Evolutionary conservation across 2,113 vertebrate genomes (phyloP), one percentile per base, ranked within the genome.

Genomic region (Stigmatopora nigra): DNA sequence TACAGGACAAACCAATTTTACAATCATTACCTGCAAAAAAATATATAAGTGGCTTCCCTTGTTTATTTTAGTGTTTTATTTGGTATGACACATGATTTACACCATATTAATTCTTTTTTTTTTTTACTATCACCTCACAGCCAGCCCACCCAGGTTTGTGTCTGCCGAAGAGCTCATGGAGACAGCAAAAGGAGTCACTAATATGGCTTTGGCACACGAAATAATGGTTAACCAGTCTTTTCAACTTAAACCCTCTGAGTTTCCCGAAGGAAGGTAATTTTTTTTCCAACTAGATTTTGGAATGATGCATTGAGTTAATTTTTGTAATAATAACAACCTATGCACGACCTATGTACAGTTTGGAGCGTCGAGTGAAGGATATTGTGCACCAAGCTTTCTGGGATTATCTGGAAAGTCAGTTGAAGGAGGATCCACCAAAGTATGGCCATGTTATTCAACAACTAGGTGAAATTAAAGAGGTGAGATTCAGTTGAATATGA

Each of bases 341-440:
- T 8, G 0, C 13, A 61, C 47, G 75, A 11, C 13, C 10, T 16
- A 13, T 61, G 9, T 55, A 14, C 87, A 98, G 97, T 85, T 91
- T 98, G 80, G 91, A 95, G 87, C 96, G 90, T 81, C 90, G 75
- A 80, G 92, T 99, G 15, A 94, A 94, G 77, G 96, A 98, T 45
- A 94, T 98, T 58, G 90, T 99, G 76, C 95, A 97, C 84, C 95
- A 94, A 88, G 94, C 93, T 69, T 98, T 99, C 86, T 99, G 96
- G 97, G 95, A 98, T 74, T 93, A 90, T 77, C 88, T 99, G 84
- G 94, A 94, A 82, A 78, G 84, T 51, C 94, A 98, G 81, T 69
- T 99, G 59, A 92, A 87, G 69, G 92, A 97, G 77, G 91, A 94
- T 1, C 96, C 97, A 1, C 95, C 94, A 0, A 67, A 79, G 0